phyloP scores from a whole-genome alignment of 2,888 invertebrate genomes.

The Drosophila flavopinicola region DNA sequence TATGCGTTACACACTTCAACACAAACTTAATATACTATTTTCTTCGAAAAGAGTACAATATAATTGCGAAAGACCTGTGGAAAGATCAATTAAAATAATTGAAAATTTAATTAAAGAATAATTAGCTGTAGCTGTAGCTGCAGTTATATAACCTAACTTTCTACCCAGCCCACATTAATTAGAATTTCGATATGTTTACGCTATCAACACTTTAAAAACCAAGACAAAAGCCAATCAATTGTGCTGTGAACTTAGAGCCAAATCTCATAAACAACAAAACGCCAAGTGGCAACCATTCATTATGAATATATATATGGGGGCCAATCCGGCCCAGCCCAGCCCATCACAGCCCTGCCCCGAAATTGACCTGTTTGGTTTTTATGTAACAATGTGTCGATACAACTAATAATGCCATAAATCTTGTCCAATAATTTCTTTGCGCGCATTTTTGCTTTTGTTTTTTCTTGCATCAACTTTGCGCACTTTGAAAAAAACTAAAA shows the following conservation, averaged over 20 bases:
- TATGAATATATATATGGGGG: conserved; percentile 40
- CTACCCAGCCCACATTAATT: conserved; percentile 15
- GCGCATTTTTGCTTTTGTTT: conserved; percentile 3
- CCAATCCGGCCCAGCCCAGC: conserved; percentile 22
- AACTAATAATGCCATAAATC: conserved; percentile 71
- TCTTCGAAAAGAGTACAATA: too few species aligned
- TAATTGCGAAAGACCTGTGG: too few species aligned
- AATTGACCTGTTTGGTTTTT: conserved; percentile 61
- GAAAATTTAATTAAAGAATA: conserved; percentile 8
- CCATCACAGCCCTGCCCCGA: conserved; percentile 28
- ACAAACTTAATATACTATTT: too few species aligned
- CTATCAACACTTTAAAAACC: background rate
- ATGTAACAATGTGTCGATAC: conserved; percentile 70
- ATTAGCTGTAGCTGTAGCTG: background rate
- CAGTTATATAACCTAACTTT: conserved; percentile 22
- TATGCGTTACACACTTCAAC: too few species aligned
- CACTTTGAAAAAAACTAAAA: conserved; percentile 45
- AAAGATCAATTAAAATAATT: conserved; percentile 1
- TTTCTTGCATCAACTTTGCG: conserved; percentile 58
- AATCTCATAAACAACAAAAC: conserved; percentile 59
- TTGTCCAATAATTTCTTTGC: conserved; percentile 61
- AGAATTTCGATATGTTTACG: conserved; percentile 27
- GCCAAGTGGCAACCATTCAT: conserved; percentile 60
- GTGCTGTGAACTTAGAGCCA: conserved; percentile 26
- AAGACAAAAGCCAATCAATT: conserved; percentile 22